Conservation (phyloP, 2,888 invertebrate species). For the Girardia tigrina region DNA sequence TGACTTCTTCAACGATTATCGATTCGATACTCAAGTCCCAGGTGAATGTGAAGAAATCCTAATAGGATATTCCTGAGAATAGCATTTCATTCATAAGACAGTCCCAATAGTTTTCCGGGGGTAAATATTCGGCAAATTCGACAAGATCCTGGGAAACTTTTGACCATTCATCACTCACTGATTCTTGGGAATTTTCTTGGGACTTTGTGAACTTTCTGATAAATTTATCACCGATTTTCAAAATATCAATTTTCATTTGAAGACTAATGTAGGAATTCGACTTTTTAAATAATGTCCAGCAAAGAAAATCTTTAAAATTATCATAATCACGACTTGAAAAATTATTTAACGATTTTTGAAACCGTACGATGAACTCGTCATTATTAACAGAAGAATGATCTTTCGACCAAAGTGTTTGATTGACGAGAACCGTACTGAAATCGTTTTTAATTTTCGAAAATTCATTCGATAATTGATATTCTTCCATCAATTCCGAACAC, state of each 20-base stretch:
- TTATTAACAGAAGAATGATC: too few relatives aligned
- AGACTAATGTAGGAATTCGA: background rate
- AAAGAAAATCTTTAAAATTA: background rate
- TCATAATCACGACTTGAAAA: background rate
- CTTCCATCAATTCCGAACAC: background rate
- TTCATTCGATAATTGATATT: background rate
- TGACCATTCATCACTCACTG: background rate
- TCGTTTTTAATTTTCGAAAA: background rate
- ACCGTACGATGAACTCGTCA: background rate
- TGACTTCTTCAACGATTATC: background rate
- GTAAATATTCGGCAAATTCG: background rate
- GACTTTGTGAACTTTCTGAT: background rate
- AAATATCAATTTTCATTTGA: background rate
- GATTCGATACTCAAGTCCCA: slow-evolving; percentile 15
- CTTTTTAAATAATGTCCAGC: background rate
- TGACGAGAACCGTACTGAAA: background rate
- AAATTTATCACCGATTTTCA: background rate
- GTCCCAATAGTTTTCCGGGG: slow-evolving; percentile 3
- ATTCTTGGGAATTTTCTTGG: background rate
- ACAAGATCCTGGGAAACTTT: background rate
- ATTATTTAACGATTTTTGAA: background rate
- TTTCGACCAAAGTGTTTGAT: background rate
- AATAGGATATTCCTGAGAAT: background rate
- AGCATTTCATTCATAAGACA: slow-evolving; percentile 15
- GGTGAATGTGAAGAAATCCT: slow-evolving; percentile 15